Evolutionary conservation across 2,797 vertebrate species (phyloP), one percentile per base, ranked within the genome.

Genomic region (Acrossocheilus wenchowensis): DNA sequence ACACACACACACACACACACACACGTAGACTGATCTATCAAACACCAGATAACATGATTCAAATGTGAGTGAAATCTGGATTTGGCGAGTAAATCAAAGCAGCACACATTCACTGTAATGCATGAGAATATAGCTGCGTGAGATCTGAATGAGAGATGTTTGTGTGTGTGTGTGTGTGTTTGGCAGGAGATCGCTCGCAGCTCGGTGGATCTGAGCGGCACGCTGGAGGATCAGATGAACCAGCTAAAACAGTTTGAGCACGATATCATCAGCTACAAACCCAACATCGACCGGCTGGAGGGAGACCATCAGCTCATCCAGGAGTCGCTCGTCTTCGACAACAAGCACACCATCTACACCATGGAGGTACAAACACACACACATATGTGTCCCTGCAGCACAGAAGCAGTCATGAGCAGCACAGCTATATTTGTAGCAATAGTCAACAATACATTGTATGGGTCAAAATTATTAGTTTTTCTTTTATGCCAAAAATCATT

Each of bases 151-250:
- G 2, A 6, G 54, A n/a, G 54, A 4, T 60, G 23, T 62, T 10
- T n/a, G n/a, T n/a, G n/a, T n/a, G 26, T 36, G 10, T 14, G 50
- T 30, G 6, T 78, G 36, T 23, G 43, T 75, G 5, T 64, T 14
- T 64, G n/a, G 79, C 89, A 97, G 96, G 96, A 97, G 91, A 95
- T 97, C 39, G 94, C 92, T 78, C 95, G 93, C 41, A 95, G 93
- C 91, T 95, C 96, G 26, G 90, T 95, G 87, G 96, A 97, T 89
- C 93, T 96, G 89, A 93, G 93, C 1, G 95, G 94, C 30, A 93
- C 95, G 64, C 93, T 97, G 93, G 97, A 97, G 91, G 97, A 97
- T 93, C 97, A 97, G 94, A 97, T 97, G 96, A 96, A 94, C 84
- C 96, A 96, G 85, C 92, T 97, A 89, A 97, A 97, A 88, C 96